Evolutionary conservation across 2,113 vertebrate species (phyloP).

Genomic region (Anseranas semipalmata): DNA sequence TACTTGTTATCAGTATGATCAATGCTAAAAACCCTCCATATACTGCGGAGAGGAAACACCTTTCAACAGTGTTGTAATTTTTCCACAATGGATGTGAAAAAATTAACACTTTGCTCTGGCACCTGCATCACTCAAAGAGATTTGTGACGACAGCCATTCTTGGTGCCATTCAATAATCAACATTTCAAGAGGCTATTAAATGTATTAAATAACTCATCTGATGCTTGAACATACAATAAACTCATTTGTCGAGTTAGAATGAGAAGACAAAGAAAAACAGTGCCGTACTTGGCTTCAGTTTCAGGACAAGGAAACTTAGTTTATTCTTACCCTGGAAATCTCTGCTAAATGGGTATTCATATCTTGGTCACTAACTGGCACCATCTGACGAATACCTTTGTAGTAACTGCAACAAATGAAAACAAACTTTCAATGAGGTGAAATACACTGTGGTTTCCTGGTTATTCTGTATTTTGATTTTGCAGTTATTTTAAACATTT

Average conservation of each 20-base stretch:
- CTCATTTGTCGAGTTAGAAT: background rate
- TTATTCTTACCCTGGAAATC: conserved; percentile 92
- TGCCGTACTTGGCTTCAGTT: background rate
- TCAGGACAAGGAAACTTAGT: background rate
- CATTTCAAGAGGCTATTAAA: background rate
- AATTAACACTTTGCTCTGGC: background rate
- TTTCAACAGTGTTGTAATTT: background rate
- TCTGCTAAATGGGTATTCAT: conserved; percentile 99
- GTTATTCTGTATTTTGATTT: background rate
- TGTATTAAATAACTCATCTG: background rate
- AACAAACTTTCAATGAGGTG: background rate
- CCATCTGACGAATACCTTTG: conserved; percentile 95
- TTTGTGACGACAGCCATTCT: background rate
- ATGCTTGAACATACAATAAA: background rate
- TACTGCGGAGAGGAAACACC: background rate
- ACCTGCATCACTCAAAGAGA: background rate
- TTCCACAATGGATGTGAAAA: background rate
- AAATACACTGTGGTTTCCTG: background rate
- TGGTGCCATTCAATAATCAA: background rate
- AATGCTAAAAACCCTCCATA: background rate
- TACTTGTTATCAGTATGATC: background rate
- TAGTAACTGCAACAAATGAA: conserved; percentile 85
- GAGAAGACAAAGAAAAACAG: background rate
- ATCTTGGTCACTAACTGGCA: conserved; percentile 96
- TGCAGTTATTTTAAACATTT: background rate